Percentiles rank a stretch among this genome's conserved stretches.
Conservation (phyloP, 92 coral and sea anemone genomes). For the Paramuricea clavata region DNA sequence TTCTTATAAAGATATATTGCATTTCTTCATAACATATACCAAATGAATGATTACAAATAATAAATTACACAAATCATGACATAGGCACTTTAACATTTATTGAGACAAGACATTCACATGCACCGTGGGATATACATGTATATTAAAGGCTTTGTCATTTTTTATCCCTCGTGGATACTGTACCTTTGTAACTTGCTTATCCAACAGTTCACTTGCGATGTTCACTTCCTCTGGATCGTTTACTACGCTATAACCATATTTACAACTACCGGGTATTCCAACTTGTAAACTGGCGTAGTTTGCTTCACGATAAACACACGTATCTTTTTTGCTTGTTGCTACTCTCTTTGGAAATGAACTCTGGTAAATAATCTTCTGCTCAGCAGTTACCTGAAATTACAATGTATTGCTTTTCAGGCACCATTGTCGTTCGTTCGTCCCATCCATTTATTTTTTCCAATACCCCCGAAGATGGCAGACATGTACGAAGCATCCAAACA, state of each 20-base stretch:
- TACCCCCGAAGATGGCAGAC: too few species aligned
- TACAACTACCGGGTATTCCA: slow-evolving; percentile 75
- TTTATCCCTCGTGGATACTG: background rate
- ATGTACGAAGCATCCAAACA: too few species aligned
- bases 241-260: slow-evolving; percentile 69
- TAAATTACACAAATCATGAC: too few species aligned
- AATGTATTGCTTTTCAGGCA: background rate
- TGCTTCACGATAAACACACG: slow-evolving; percentile 92
- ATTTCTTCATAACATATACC: too few species aligned
- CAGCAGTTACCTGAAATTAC: slow-evolving; percentile 51
- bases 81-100: background rate
- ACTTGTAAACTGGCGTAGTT: slow-evolving; percentile 77
- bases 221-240: slow-evolving; percentile 89
- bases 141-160: too few species aligned
- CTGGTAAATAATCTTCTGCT: slow-evolving; percentile 91
- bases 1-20: too few species aligned
- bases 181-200: slow-evolving; percentile 83
- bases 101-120: too few species aligned
- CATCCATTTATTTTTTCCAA: too few species aligned
- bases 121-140: too few species aligned
- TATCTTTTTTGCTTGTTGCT: slow-evolving; percentile 78
- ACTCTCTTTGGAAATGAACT: slow-evolving; percentile 90
- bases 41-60: too few species aligned
- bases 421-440: too few species aligned
- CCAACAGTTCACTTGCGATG: slow-evolving; percentile 83